Evolutionary conservation across 2,797 vertebrate species (phyloP).

Genomic region (Capromys pilorides): DNA sequence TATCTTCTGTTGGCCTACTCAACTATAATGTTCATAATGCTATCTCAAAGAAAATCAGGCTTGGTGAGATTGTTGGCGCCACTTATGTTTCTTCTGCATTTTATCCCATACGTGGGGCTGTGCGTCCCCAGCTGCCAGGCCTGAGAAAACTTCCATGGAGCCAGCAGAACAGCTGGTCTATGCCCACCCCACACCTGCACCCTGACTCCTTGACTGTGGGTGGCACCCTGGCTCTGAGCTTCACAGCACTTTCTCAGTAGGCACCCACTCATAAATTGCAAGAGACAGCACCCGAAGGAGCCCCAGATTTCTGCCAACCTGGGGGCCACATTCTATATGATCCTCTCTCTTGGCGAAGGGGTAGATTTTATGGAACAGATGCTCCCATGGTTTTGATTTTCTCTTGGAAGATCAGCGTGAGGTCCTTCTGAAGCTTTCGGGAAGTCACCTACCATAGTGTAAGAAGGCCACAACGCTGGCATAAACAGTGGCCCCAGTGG

Average conservation of each 20-base stretch:
- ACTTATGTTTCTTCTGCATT: not conserved
- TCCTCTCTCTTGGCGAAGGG: too few relatives aligned
- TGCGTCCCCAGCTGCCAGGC: rapidly evolving
- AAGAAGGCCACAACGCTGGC: not conserved
- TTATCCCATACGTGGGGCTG: rapidly evolving
- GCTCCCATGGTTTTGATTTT: not conserved
- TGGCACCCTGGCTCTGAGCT: not conserved
- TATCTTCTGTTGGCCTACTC: not conserved
- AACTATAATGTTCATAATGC: not conserved
- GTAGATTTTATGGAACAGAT: too few relatives aligned
- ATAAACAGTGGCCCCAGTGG: not conserved
- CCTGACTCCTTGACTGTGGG: not conserved
- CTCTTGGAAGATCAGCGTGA: not conserved
- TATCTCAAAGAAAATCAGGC: constrained; percentile 15
- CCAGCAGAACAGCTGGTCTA: not conserved
- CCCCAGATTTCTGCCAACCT: too few relatives aligned
- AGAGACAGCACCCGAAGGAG: not conserved
- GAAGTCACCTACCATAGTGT: not conserved
- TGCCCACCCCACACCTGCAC: not conserved
- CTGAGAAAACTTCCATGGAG: rapidly evolving
- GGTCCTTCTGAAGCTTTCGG: not conserved
- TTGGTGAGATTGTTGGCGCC: rapidly evolving
- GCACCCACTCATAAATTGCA: rapidly evolving
- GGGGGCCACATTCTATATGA: rapidly evolving
- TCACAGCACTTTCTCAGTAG: not conserved